These are phyloP conservation scores for Isurus oxyrinchus DNA, from an alignment of 2,113 vertebrate genomes.

Conservation along the genomic window DNA sequence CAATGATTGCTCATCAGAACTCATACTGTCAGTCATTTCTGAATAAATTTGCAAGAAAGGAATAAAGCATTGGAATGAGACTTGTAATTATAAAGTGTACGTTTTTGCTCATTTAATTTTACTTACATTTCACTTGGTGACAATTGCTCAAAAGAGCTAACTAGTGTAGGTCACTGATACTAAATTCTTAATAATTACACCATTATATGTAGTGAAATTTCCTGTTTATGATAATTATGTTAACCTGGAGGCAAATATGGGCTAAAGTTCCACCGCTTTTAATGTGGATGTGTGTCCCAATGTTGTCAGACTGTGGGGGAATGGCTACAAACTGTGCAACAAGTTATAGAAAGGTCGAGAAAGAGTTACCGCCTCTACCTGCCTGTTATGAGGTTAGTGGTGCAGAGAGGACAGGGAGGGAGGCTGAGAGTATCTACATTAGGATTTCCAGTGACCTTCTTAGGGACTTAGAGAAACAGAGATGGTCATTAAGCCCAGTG, in stretches of 20 bases:
- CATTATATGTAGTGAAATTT: not conserved
- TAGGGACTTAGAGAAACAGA: not conserved
- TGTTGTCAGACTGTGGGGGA: not conserved
- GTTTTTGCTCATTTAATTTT: not conserved
- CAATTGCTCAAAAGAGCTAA: not conserved
- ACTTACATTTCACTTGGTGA: not conserved
- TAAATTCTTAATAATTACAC: not conserved
- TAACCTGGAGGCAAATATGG: not conserved
- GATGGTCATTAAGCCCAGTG: not conserved
- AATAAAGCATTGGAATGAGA: not conserved
- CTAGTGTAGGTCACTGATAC: not conserved
- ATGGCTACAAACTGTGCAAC: not conserved
- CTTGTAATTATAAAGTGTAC: not conserved
- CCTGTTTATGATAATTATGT: not conserved
- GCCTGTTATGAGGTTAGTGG: not conserved
- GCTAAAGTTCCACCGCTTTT: not conserved
- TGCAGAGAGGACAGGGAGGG: not conserved
- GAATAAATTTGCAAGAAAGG: not conserved
- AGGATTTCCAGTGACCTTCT: not conserved
- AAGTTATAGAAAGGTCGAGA: not conserved
- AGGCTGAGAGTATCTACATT: not conserved
- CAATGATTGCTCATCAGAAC: not conserved
- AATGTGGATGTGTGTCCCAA: not conserved
- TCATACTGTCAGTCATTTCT: not conserved
- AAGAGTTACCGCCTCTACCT: not conserved